Percentiles rank a stretch among this genome's conserved stretches.
Evolutionary conservation across 92 coral and sea anemone species (phyloP).

Genomic region (Zoanthus gigantus): DNA sequence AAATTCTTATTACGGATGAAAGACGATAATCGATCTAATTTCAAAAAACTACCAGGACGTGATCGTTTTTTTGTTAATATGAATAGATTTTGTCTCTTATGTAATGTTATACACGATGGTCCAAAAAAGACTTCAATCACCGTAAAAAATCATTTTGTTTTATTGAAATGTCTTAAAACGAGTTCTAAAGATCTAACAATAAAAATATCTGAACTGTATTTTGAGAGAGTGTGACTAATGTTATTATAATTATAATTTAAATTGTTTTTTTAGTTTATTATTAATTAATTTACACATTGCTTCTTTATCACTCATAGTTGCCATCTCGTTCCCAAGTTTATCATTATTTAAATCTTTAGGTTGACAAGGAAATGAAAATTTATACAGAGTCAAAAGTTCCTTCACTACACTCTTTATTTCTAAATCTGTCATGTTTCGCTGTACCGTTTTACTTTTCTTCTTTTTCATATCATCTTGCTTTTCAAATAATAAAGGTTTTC

Average conservation of each 20-base stretch:
- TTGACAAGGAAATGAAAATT: not conserved
- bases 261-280: not conserved
- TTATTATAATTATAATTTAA: not conserved
- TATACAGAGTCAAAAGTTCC: not conserved
- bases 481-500: not conserved
- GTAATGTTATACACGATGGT: not conserved
- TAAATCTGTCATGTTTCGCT: not conserved
- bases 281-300: not conserved
- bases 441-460: not conserved
- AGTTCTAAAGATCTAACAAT: not conserved
- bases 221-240: not conserved
- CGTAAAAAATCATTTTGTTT: not conserved
- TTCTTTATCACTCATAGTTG: not conserved
- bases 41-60: not conserved
- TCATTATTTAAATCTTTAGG: not conserved
- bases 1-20: slow-evolving; percentile 7
- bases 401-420: not conserved
- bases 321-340: not conserved
- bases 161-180: not conserved
- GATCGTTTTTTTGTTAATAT: slow-evolving; percentile 9
- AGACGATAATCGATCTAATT: not conserved
- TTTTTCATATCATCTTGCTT: too few relatives aligned
- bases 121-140: slow-evolving; percentile 6
- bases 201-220: not conserved
- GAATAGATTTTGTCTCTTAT: not conserved